phyloP scores from a whole-genome alignment of 2,888 invertebrate genomes.

The Protonemura montana region DNA sequence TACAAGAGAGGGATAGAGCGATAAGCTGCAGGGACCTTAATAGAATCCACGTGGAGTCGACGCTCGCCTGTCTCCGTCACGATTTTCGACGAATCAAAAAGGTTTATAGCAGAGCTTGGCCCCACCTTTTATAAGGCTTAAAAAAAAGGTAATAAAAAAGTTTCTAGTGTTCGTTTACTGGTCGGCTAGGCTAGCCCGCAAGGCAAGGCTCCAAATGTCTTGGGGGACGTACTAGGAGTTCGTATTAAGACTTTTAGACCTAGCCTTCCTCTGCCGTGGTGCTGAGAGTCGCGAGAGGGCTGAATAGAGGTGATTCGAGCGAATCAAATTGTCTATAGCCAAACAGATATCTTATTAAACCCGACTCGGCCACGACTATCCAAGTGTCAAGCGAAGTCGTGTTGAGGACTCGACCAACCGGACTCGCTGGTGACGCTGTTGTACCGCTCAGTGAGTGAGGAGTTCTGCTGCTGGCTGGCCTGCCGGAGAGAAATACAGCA shows the following conservation, averaged over 20 bases:
- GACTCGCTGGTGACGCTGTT: not conserved
- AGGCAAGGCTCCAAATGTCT: constrained; percentile 44
- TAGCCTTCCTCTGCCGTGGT: not conserved
- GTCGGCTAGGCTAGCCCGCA: constrained; percentile 49
- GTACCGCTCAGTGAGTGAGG: not conserved
- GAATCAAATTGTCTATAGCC: constrained; percentile 43
- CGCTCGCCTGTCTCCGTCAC: constrained; percentile 41
- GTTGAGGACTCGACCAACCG: not conserved
- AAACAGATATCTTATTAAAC: constrained; percentile 40
- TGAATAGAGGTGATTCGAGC: constrained; percentile 47
- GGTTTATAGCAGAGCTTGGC: constrained; percentile 38
- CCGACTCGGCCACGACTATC: constrained; percentile 1
- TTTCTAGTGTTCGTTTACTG: constrained; percentile 49
- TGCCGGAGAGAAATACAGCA: not conserved
- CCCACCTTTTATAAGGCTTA: constrained; percentile 45
- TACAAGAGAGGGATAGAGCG: constrained; percentile 32
- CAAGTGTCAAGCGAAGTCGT: not conserved
- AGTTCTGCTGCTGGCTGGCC: not conserved
- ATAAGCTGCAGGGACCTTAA: constrained; percentile 36
- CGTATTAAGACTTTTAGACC: constrained; percentile 30
- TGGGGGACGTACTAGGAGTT: constrained; percentile 34
- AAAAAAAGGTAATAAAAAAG: constrained; percentile 45
- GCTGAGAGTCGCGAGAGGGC: constrained; percentile 28
- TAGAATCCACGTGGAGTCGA: constrained; percentile 48
- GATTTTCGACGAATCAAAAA: constrained; percentile 42